phyloP scores from a whole-genome alignment of 2,113 vertebrate genomes.

The Nothobranchius furzeri region DNA sequence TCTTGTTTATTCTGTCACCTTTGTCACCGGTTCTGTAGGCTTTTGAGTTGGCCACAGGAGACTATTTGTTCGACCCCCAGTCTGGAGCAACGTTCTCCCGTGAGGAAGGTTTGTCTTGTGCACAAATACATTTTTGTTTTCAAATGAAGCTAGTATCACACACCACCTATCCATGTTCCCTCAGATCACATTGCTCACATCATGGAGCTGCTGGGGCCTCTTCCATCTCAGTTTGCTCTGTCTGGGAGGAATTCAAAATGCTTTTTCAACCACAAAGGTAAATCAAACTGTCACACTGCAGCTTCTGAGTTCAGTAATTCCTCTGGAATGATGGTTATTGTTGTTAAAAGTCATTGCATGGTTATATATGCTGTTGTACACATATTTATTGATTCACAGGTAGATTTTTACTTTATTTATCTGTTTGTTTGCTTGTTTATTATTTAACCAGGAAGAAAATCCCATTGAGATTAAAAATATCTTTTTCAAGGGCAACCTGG shows the following conservation, averaged over 20 bases:
- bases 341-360: not conserved
- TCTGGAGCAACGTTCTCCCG: constrained; percentile 64
- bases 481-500: too few species aligned
- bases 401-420: not conserved
- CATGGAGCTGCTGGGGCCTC: constrained; percentile 93
- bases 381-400: not conserved
- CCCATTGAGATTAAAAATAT: too few species aligned
- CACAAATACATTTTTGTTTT: constrained; percentile 1
- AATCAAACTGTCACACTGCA: not conserved
- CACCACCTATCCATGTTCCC: constrained; percentile 79
- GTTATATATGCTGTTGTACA: not conserved
- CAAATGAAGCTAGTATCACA: constrained; percentile 64
- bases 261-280: constrained; percentile 89
- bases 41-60: constrained; percentile 76
- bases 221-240: constrained; percentile 88
- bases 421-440: too few species aligned
- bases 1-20: not conserved
- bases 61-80: constrained; percentile 75
- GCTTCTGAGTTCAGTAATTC: not conserved
- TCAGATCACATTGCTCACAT: constrained; percentile 97
- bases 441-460: too few species aligned
- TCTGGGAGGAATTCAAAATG: constrained; percentile 90
- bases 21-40: constrained; percentile 49
- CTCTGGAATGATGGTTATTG: not conserved
- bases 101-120: constrained; percentile 67